Evolutionary conservation across 2,888 invertebrate genomes (phyloP), one percentile per base, ranked within the genome.

Genomic region (Nasonia oneida): DNA sequence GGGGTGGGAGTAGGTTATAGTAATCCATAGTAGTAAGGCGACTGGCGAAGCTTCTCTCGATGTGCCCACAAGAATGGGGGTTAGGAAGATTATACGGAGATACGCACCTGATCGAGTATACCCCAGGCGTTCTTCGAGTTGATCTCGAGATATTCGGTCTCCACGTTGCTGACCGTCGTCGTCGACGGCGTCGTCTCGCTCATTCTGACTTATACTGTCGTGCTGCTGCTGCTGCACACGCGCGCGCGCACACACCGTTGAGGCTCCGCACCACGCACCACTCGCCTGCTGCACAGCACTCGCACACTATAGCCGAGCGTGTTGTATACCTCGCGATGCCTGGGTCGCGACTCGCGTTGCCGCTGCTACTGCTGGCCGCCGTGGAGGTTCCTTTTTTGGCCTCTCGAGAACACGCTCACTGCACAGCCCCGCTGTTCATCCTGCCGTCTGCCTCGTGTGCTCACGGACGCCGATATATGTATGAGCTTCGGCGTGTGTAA

Each of bases 81-180:
- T 47, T 23, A 33, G 18, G 33, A 2, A 0, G 3, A 74, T 8
- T 29, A 47, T 47, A 64, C 42, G 3, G 15, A 67, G 10, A 70
- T 23, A 53, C 73, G 3, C 94, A 97, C 97, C 96, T 96, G 96
- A 94, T 96, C 97, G 88, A 96, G 94, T 88, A 94, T 93, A 87
- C 95, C 94, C 97, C 97, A 97, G 88, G 95, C 96, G 92, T 95
- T 95, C 91, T 95, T 96, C 89, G 95, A 94, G 91, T 95, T 95
- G 90, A 97, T 95, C 92, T 96, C 96, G 90, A 94, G 94, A 94
- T 96, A 97, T 94, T 97, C 97, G 81, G 95, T 95, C 94, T 97
- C 97, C 88, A 97, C 94, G 92, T 94, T 94, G 92, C 94, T 94
- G 88, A 90, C 90, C 83, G 90, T 88, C 77, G 90, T 88, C 75